A percentile compares a stretch with the other conserved stretches of the same genome.
These are phyloP conservation scores for Pedionomus torquatus DNA, from an alignment of 2,113 vertebrate genomes.

Conservation along the genomic window DNA sequence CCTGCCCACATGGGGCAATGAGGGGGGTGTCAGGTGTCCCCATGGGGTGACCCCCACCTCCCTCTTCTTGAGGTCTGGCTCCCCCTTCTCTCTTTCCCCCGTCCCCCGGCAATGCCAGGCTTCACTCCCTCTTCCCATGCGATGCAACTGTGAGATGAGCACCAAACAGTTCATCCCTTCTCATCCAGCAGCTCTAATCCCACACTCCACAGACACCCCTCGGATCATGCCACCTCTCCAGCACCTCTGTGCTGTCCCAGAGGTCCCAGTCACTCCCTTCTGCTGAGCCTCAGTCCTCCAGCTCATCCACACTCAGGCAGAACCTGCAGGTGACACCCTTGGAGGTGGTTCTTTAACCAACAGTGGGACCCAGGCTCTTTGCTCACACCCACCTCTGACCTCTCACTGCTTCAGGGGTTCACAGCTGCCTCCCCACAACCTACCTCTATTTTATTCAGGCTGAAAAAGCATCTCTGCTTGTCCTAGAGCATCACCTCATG, in stretches of 20 bases:
- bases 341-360: neutral
- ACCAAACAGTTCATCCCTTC: neutral
- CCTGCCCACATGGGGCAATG: rapidly evolving
- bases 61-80: neutral
- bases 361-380: neutral
- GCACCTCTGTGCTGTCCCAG: rapidly evolving
- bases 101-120: neutral
- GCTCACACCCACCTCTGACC: neutral
- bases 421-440: neutral
- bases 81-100: neutral
- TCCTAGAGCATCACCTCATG: neutral
- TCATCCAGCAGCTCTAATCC: neutral
- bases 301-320: rapidly evolving
- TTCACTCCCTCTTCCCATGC: neutral
- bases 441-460: neutral
- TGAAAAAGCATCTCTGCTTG: neutral
- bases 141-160: rapidly evolving
- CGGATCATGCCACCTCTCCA: rapidly evolving
- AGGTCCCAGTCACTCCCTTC: neutral
- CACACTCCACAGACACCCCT: rapidly evolving
- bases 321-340: neutral
- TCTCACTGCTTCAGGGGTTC: neutral
- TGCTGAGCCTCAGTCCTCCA: neutral
- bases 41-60: neutral
- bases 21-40: rapidly evolving